phyloP scores from a whole-genome alignment of 2,888 invertebrate genomes.

The Melanophora roralis region DNA sequence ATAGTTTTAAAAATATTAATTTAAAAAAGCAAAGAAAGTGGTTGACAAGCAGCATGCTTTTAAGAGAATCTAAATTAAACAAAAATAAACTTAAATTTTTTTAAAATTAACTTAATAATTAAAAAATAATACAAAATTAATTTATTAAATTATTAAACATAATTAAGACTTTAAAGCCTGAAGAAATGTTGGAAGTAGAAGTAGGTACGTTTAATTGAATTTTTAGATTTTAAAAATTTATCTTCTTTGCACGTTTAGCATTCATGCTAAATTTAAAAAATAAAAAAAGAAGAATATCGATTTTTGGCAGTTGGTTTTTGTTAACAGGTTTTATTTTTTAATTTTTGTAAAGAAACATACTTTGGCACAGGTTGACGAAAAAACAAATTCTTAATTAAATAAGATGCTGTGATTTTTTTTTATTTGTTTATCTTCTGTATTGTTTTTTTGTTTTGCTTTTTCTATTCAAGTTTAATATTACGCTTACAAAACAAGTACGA shows the following conservation, averaged over 20 bases:
- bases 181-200: not conserved
- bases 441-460: not conserved
- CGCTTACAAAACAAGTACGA: conserved; percentile 7
- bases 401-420: conserved; percentile 34
- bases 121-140: not conserved
- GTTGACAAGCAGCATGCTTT: not conserved
- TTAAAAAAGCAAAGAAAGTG: not conserved
- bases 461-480: not conserved
- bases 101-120: not conserved
- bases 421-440: no score
- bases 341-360: not conserved
- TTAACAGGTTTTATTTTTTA: conserved; percentile 9
- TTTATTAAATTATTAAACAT: no score
- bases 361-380: not conserved
- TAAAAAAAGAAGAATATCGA: not conserved
- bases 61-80: not conserved
- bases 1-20: not conserved
- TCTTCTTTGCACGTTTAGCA: not conserved
- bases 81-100: not conserved
- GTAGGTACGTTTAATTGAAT: not conserved
- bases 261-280: not conserved
- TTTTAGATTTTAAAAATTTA: not conserved
- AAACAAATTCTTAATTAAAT: conserved; percentile 37
- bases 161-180: no score
- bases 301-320: not conserved